phyloP scores from a whole-genome alignment of 37 sponge, comb jelly and placozoan species.

The Halichondria panicea region DNA sequence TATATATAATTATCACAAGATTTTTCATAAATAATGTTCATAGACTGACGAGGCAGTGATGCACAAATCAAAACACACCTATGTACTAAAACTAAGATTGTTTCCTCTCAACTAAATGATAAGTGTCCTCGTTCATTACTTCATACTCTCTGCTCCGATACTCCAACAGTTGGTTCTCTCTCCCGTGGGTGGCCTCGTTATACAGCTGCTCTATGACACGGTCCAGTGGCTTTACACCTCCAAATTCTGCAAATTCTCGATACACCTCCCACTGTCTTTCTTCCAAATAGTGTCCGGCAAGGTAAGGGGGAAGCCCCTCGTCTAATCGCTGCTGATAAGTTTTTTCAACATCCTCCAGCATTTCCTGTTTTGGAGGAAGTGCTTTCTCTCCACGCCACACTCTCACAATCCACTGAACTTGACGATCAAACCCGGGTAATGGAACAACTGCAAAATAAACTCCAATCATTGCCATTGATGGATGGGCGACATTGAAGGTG shows the following conservation, averaged over 20 bases:
- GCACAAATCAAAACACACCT: too few relatives aligned
- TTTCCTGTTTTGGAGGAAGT: conserved; percentile 63
- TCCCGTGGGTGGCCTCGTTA: background rate
- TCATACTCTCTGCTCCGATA: conserved; percentile 41
- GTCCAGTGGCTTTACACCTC: conserved; percentile 9
- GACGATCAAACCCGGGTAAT: conserved; percentile 48
- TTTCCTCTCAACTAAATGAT: too few relatives aligned
- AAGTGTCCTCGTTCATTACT: conserved; percentile 5
- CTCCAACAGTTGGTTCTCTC: conserved; percentile 20
- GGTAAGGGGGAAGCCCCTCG: conserved; percentile 17
- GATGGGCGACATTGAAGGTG: conserved; percentile 56
- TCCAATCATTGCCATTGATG: conserved; percentile 73
- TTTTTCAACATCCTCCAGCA: conserved; percentile 38
- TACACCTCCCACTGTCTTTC: conserved; percentile 53
- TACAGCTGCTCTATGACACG: conserved; percentile 33
- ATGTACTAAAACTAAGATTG: too few relatives aligned
- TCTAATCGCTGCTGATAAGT: conserved; percentile 32
- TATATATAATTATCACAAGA: too few relatives aligned
- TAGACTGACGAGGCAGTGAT: too few relatives aligned
- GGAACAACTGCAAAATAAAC: conserved; percentile 29
- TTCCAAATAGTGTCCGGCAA: conserved; percentile 53
- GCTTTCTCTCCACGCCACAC: conserved; percentile 49
- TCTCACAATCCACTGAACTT: conserved; percentile 41
- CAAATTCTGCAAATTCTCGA: conserved; percentile 29
- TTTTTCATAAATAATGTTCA: too few relatives aligned